Base-by-base conservation (phyloP, 2,888 invertebrate species). In the Hirtodrosophila duncani region DNA sequence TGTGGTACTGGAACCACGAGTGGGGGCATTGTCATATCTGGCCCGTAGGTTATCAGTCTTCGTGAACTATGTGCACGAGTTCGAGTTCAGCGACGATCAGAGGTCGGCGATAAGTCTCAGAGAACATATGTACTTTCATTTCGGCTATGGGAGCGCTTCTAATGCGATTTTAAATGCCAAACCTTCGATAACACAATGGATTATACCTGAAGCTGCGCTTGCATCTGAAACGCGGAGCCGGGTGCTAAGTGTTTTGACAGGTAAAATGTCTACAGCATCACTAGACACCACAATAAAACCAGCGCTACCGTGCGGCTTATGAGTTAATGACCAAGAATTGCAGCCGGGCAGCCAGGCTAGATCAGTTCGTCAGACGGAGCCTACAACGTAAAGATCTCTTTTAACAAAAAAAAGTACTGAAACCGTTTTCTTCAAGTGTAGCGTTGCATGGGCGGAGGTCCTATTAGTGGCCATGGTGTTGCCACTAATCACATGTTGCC, bases 401-500 rank as follows among this genome's bases (percentile, higher is more conserved):
- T n/a, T n/a, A n/a, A n/a, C n/a, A n/a, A n/a, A n/a, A n/a, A n/a
- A n/a, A n/a, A n/a, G n/a, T n/a, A n/a, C n/a, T n/a, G n/a, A n/a
- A n/a, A n/a, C n/a, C n/a, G n/a, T n/a, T n/a, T n/a, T n/a, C n/a
- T n/a, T n/a, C n/a, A n/a, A n/a, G n/a, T n/a, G n/a, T n/a, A n/a
- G n/a, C n/a, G n/a, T n/a, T n/a, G n/a, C n/a, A n/a, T n/a, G n/a
- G n/a, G n/a, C n/a, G n/a, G 45, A 46, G 33, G 52, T 33, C 29
- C 42, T 17, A 51, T 51, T 51, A 51, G 20, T 41, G 43, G 36
- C 33, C 33, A 26, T 62, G 63, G 77, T 67, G 77, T 70, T 66
- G 66, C 66, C 44, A 50, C 55, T 72, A 69, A 71, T 71, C 69
- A 71, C 56, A 64, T 43, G 58, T 51, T 67, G 58, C 41, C 29